Evolutionary conservation across 1,140 invertebrate species (phyloP).

Genomic region (Drosophila kepulauana): DNA sequence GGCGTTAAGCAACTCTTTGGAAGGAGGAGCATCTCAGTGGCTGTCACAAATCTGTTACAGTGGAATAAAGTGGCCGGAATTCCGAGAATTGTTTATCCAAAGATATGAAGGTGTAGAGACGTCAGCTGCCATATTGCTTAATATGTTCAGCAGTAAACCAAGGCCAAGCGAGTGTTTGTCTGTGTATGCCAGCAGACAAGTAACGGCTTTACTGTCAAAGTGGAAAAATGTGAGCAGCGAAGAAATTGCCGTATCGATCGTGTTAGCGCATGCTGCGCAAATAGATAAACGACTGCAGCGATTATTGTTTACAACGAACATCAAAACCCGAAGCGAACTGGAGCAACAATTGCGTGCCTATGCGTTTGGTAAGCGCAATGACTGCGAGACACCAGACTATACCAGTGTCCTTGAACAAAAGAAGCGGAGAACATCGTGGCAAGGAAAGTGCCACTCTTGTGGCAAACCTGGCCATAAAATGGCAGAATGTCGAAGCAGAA

Average conservation of each 20-base stretch:
- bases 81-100: slow-evolving; percentile 12
- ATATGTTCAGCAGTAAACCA: slow-evolving; percentile 16
- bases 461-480: slow-evolving; percentile 10
- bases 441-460: slow-evolving; percentile 13
- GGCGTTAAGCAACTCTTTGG: too few relatives aligned
- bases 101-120: slow-evolving; percentile 21
- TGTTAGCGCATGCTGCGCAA: slow-evolving; percentile 28
- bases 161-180: slow-evolving; percentile 17
- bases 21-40: slow-evolving; percentile 12
- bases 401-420: slow-evolving; percentile 5
- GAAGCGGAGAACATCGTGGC: slow-evolving; percentile 18
- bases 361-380: too few relatives aligned
- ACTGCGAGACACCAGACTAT: not conserved
- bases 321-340: slow-evolving; percentile 27
- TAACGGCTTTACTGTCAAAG: slow-evolving; percentile 23
- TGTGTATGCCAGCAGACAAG: slow-evolving; percentile 12
- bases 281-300: slow-evolving; percentile 14
- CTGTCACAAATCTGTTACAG: slow-evolving; percentile 7
- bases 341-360: too few relatives aligned
- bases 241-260: slow-evolving; percentile 36
- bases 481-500: slow-evolving; percentile 11
- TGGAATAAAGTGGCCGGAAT: slow-evolving; percentile 12
- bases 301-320: slow-evolving; percentile 8
- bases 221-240: slow-evolving; percentile 28
- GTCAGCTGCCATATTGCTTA: slow-evolving; percentile 3